These are phyloP conservation scores for Drosophila suzukii DNA, from an alignment of 1,140 invertebrate genomes.

Conservation along the genomic window DNA sequence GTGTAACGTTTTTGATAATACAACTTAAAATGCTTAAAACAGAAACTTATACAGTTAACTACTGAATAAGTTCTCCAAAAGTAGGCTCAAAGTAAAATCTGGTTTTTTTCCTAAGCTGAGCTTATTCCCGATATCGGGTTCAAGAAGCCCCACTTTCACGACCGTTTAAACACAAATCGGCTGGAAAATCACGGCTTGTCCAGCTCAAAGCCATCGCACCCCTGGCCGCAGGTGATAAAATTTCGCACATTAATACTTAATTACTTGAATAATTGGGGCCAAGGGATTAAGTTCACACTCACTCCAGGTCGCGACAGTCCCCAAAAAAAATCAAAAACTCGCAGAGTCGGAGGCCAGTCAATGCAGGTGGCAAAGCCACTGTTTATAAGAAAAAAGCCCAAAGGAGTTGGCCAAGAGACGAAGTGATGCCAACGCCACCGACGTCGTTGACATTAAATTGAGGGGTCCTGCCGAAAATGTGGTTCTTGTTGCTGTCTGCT, in stretches of 20 bases:
- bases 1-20: too few relatives aligned
- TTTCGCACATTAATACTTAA: conserved; percentile 83
- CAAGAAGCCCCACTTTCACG: conserved; percentile 61
- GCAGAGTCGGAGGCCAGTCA: conserved; percentile 8
- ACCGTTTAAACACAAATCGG: conserved; percentile 70
- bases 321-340: conserved; percentile 10
- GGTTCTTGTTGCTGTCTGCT: conserved; percentile 54
- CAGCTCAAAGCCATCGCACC: conserved; percentile 18
- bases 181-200: conserved; percentile 76
- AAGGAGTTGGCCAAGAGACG: conserved; percentile 45
- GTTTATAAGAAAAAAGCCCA: conserved; percentile 1
- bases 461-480: conserved; percentile 27
- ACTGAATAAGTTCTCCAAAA: too few relatives aligned
- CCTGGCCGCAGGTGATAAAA: conserved; percentile 70
- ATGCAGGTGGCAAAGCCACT: conserved; percentile 63
- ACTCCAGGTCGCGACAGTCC: conserved; percentile 28
- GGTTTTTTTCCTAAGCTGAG: not conserved
- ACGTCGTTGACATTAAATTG: conserved; percentile 78
- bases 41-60: not conserved
- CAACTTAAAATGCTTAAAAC: too few relatives aligned
- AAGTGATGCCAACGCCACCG: conserved; percentile 81
- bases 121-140: conserved; percentile 5
- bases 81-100: too few relatives aligned
- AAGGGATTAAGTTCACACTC: conserved; percentile 78
- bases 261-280: conserved; percentile 82